Evolutionary conservation across 2,113 vertebrate genomes (phyloP).

Genomic region (Danionella cerebrum): DNA sequence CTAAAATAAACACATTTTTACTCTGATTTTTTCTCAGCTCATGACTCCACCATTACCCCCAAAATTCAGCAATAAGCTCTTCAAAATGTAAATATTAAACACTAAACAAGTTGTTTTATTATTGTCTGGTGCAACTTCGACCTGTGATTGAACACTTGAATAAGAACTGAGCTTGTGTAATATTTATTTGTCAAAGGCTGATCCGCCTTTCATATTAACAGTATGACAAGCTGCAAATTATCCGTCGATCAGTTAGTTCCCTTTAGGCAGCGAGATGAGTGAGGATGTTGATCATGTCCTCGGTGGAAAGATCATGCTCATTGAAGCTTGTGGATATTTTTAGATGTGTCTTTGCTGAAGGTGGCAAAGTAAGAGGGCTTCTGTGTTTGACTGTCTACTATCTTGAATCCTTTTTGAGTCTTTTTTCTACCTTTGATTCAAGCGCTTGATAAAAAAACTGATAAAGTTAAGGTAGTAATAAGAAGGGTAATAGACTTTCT

Average conservation of each 20-base stretch:
- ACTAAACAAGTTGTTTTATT: no score
- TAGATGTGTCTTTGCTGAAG: slow-evolving; percentile 22
- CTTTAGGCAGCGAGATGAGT: neutral
- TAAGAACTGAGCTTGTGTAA: neutral
- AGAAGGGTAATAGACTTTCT: slow-evolving; percentile 62
- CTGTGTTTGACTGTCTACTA: slow-evolving; percentile 34
- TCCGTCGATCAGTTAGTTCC: slow-evolving; percentile 15
- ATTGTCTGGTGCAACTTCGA: neutral
- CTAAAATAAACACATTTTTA: no score
- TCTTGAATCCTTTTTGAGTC: neutral
- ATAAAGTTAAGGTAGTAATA: slow-evolving; percentile 54
- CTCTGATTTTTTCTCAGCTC: no score
- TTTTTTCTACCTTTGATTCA: no score
- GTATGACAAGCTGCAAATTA: slow-evolving; percentile 6
- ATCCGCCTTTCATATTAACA: neutral
- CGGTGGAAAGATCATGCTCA: slow-evolving; percentile 25
- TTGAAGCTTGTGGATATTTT: slow-evolving; percentile 34
- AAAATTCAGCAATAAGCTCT: no score
- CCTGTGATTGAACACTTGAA: neutral
- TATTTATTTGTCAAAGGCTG: neutral
- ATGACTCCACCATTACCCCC: no score
- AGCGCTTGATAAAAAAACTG: slow-evolving; percentile 58
- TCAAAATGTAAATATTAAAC: no score
- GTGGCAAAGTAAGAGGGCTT: slow-evolving; percentile 17
- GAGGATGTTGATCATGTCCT: slow-evolving; percentile 24